Conservation (phyloP, 2,113 vertebrate species). For the Hypanus sabinus region DNA sequence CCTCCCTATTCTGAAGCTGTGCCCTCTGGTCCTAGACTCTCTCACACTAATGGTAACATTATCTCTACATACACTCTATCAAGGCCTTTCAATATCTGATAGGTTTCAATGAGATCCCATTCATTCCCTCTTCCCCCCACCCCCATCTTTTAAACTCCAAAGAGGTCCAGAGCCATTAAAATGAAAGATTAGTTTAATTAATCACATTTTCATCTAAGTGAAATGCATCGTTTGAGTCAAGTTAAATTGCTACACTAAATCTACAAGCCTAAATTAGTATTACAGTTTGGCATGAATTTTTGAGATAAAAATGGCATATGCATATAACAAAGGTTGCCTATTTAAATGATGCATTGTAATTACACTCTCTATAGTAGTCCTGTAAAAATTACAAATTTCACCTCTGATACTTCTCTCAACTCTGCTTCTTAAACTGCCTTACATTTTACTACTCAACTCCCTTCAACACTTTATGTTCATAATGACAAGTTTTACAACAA, state of each 20-base stretch:
- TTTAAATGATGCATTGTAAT: background rate
- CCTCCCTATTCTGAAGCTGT: too few relatives aligned
- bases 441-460: background rate
- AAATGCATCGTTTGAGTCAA: too few relatives aligned
- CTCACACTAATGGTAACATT: too few relatives aligned
- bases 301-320: background rate
- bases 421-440: background rate
- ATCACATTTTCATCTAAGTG: too few relatives aligned
- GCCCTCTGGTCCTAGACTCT: too few relatives aligned
- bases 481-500: background rate
- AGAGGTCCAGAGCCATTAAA: too few relatives aligned
- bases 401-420: background rate
- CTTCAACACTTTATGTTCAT: background rate
- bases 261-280: background rate
- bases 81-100: too few relatives aligned
- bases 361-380: background rate
- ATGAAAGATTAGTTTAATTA: too few relatives aligned
- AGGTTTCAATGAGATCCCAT: too few relatives aligned
- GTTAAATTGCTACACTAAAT: background rate
- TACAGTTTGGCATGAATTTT: background rate
- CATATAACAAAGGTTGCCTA: background rate
- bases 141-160: too few relatives aligned
- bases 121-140: too few relatives aligned
- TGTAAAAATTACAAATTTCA: background rate
- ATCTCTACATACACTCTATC: too few relatives aligned